Conservation (phyloP, 2,113 vertebrate species). For the Prionailurus viverrinus region DNA sequence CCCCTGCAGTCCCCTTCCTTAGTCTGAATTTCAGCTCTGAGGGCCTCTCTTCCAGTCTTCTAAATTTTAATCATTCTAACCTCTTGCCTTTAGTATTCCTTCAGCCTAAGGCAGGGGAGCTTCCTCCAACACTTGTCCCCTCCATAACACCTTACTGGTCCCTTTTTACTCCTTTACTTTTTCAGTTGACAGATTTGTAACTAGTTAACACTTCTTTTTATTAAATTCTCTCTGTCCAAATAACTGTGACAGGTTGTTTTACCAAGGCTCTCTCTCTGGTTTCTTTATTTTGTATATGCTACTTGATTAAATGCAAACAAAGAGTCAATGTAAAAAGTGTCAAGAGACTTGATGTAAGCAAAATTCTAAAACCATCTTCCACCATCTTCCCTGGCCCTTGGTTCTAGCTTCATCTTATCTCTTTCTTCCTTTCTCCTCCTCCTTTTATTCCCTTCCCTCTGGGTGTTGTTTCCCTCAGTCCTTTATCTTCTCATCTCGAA, state of each 20-base stretch:
- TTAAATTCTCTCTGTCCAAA: slow-evolving; percentile 5
- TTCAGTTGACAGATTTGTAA: not conserved
- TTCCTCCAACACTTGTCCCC: not conserved
- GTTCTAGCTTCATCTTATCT: not conserved
- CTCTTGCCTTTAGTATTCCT: not conserved
- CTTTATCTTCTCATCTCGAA: not conserved
- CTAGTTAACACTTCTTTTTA: not conserved
- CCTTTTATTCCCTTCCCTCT: not conserved
- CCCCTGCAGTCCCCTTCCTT: not conserved
- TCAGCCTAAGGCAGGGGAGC: not conserved
- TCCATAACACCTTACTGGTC: no score
- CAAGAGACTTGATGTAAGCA: not conserved
- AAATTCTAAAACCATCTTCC: not conserved
- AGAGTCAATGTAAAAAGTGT: not conserved
- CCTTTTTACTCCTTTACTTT: not conserved
- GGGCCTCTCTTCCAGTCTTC: not conserved
- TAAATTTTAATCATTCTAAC: not conserved
- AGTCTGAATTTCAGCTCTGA: not conserved
- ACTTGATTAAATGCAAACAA: slow-evolving; percentile 1
- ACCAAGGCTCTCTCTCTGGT: not conserved
- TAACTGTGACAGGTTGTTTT: slow-evolving; percentile 7
- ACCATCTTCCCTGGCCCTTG: not conserved
- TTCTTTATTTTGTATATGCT: not conserved
- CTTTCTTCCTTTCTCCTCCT: not conserved
- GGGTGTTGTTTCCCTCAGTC: not conserved